Base-by-base conservation (phyloP, 2,888 invertebrate genomes). In the Proisotoma minuta region DNA sequence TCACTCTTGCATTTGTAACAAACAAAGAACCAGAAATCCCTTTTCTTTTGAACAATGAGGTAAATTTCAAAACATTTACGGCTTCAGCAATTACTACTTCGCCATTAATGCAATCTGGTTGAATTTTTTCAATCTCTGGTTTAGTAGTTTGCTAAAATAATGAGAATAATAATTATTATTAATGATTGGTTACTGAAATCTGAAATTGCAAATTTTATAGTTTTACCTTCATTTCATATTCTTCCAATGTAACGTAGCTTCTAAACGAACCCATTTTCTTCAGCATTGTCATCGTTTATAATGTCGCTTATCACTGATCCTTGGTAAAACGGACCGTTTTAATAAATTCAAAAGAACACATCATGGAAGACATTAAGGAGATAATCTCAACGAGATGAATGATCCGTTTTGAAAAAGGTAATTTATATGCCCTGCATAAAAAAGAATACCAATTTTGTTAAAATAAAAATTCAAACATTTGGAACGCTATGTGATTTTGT, bases 1-100 rank as follows among this genome's bases (percentile, higher is more conserved):
- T 87, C 28, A 97, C 81, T 79, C 92, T 91, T 78, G 93, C 95
- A 81, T 94, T 96, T 63, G 96, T 96, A 65, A 95, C 87, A 76
- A 88, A 88, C 63, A 97, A 81, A 27, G 87, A 83, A 0, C 96
- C 97, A 65, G 87, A 86, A 63, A 87, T 84, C 59, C 91, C 91
- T 76, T 88, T 89, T 65, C 87, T 83, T 73, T 89, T 88, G 75
- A 87, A 87, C 68, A 89, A 84, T 15, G 93, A 88, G 57, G 88
- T 84, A 78, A 88, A 89, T 84, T 92, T 84, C 71, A 91, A 82
- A 63, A 92, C 92, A 77, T 85, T 87, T 76, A 86, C 85, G 28
- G 90, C 91, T 74, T 86, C 86, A 26, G 88, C 87, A 60, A 91
- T 87, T 64, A 89, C 82, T 72, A 87, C 82, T 80, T 96, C 95